Conservation (phyloP, 2,888 invertebrate genomes). For the Steinernema hermaphroditum region DNA sequence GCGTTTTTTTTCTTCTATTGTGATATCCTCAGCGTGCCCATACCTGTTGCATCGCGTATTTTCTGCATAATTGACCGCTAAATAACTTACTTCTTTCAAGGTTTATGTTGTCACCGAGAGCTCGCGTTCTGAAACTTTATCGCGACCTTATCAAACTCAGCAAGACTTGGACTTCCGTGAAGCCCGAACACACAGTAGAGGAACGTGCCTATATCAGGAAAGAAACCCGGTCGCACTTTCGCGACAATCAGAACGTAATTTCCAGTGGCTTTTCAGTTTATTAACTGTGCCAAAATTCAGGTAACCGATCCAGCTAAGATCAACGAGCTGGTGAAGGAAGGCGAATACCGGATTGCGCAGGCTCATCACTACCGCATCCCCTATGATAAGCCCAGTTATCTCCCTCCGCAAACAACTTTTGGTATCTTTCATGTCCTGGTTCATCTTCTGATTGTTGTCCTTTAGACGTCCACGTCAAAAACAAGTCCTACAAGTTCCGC, state of each 20-base stretch:
- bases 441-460: not conserved
- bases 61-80: no score
- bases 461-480: conserved; percentile 38
- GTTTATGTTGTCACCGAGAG: not conserved
- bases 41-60: no score
- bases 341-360: conserved; percentile 53
- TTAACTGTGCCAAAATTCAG: conserved; percentile 40
- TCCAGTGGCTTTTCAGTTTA: not conserved
- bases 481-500: conserved; percentile 36
- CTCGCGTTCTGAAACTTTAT: conserved; percentile 38
- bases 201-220: conserved; percentile 47
- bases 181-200: conserved; percentile 43
- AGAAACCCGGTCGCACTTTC: conserved; percentile 50
- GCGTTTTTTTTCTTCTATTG: no score
- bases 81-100: no score
- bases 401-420: conserved; percentile 57
- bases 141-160: conserved; percentile 39
- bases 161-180: conserved; percentile 42
- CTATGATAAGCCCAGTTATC: conserved; percentile 57
- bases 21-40: no score
- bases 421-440: no score
- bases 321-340: conserved; percentile 47
- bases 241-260: conserved; percentile 48
- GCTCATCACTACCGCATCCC: conserved; percentile 61
- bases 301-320: conserved; percentile 48